Conservation (phyloP, 2,888 invertebrate species). For the Stramonita haemastoma region DNA sequence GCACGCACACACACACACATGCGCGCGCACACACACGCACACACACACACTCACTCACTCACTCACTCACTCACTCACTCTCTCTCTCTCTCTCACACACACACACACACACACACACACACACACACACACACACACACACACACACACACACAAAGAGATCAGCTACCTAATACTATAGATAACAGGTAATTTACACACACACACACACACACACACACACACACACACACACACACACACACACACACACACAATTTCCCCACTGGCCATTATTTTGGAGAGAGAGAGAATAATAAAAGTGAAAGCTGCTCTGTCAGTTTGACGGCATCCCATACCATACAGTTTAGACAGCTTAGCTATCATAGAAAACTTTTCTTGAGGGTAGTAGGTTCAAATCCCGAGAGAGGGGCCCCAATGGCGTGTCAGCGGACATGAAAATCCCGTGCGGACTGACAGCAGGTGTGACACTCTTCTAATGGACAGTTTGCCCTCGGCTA, state of each 20-base stretch:
- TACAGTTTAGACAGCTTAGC: background rate
- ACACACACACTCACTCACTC: no score
- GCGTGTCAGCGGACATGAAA: background rate
- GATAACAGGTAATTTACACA: no score
- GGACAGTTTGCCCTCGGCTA: background rate
- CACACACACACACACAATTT: background rate
- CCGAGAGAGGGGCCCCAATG: background rate
- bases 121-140: constrained; percentile 1
- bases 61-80: no score
- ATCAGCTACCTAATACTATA: no score
- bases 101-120: constrained; percentile 1
- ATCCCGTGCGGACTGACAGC: background rate
- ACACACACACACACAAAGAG: background rate
- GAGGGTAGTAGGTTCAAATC: background rate
- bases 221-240: background rate
- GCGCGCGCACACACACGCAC: background rate
- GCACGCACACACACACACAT: no score
- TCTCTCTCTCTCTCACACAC: no score
- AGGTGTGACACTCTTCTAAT: background rate
- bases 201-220: background rate
- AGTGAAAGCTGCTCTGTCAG: no score
- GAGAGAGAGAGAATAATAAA: no score
- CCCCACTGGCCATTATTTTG: no score
- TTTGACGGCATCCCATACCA: no score
- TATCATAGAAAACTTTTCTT: constrained; percentile 3